Conservation (phyloP, 2,113 vertebrate genomes). For the Petrocephalus zakoni region DNA sequence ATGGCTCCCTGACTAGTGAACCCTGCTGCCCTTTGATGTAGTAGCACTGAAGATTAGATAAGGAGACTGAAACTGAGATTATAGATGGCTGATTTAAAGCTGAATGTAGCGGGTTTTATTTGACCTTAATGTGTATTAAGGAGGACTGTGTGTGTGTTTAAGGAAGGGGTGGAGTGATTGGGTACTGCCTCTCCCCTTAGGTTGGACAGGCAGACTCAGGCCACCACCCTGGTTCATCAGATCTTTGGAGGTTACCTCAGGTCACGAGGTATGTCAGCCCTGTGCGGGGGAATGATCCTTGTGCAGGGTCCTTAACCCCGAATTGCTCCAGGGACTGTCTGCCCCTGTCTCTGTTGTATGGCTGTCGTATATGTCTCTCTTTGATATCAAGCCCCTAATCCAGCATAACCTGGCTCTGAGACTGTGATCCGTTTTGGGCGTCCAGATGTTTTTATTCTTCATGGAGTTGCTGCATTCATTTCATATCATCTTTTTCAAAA, state of each 20-base stretch:
- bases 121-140: neutral
- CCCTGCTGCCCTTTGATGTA: neutral
- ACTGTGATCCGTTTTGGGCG: neutral
- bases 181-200: slow-evolving; percentile 46
- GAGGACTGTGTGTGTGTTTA: neutral
- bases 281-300: neutral
- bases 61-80: neutral
- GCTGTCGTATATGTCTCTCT: neutral
- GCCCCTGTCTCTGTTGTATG: neutral
- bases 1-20: neutral
- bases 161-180: neutral
- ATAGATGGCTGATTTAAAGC: neutral
- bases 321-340: neutral
- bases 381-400: neutral
- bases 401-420: neutral
- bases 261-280: slow-evolving; percentile 72
- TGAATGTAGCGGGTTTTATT: neutral
- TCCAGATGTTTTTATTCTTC: neutral
- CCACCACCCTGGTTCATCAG: slow-evolving; percentile 88
- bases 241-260: slow-evolving; percentile 94
- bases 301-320: neutral
- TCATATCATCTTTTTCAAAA: neutral
- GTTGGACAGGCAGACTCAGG: slow-evolving; percentile 87
- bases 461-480: neutral
- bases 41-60: neutral